Evolutionary conservation across 2,797 vertebrate species (phyloP), one percentile per base, ranked within the genome.

Genomic region (Otus scops): DNA sequence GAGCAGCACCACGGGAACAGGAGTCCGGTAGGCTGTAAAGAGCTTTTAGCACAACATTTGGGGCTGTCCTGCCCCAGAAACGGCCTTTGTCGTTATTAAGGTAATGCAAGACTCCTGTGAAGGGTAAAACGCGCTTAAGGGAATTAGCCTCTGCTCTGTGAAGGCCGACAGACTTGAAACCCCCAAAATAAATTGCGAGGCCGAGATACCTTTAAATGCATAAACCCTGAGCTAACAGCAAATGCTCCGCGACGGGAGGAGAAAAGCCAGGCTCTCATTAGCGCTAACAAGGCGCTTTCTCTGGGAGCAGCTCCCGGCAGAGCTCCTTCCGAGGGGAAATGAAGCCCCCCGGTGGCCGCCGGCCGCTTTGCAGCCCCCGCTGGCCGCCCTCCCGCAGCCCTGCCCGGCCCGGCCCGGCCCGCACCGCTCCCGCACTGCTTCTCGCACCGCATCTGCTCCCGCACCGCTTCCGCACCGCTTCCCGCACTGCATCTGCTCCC

Each of bases 271-370:
- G 60, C 68, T 38, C 80, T 89, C 87, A 53, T 87, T 79, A 93
- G 38, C 69, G 38, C 73, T 75, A 84, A 85, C 83, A 8, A 95
- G 73, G 34, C 74, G 36, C 82, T 48, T 51, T 50, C 83, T 39
- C 59, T 28, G 80, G 10, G 38, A 95, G 77, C 54, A 8, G 38
- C 76, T 77, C 63, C 48, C 57, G 54, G 28, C 65, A 11, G 9
- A 57, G 63, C 28, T 34, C 83, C 69, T 95, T 95, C 45, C 36
- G 85, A 95, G 96, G 87, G 20, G 87, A 90, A 83, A 93, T 59
- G 93, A 96, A 94, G 96, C 98, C 97, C 96, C 91, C 97, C 94
- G 48, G 97, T 96, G 97, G 96, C 88, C 18, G 8, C 26, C 27
- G 36, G 36, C 2, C 48, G 88, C 92, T 21, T 84, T 96, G 95